Evolutionary conservation across 1,140 invertebrate species (phyloP).

Genomic region (Diuraphis noxia): DNA sequence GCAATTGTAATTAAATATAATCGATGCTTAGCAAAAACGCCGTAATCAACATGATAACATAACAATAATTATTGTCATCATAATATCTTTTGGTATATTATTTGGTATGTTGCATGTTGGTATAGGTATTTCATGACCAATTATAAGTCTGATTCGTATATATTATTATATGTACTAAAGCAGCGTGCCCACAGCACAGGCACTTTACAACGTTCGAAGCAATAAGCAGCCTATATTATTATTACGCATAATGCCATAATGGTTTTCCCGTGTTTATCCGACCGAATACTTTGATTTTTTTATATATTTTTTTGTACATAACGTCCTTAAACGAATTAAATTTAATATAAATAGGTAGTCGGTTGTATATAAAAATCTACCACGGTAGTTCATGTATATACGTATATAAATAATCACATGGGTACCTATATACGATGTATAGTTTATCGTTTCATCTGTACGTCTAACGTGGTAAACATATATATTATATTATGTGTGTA

Average conservation of each 20-base stretch:
- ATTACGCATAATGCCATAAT: not conserved
- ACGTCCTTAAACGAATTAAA: not conserved
- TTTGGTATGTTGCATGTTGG: not conserved
- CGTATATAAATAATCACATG: not conserved
- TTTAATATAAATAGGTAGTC: not conserved
- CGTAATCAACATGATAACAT: no score
- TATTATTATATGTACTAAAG: not conserved
- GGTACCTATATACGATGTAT: not conserved
- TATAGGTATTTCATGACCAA: not conserved
- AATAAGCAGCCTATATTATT: no score
- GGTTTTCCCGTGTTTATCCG: not conserved
- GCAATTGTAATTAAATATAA: no score
- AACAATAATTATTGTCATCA: no score
- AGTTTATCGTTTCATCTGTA: constrained; percentile 3
- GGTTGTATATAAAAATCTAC: not conserved
- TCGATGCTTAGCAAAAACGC: no score
- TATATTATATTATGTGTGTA: not conserved
- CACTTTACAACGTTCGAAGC: not conserved
- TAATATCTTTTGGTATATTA: not conserved
- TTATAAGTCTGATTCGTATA: not conserved
- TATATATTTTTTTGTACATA: not conserved
- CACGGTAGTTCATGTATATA: not conserved
- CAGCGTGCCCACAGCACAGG: no score
- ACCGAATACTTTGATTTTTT: not conserved
- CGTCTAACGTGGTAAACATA: not conserved